A percentile compares a stretch with the other conserved stretches of the same genome.
These are phyloP conservation scores for Crypturellus tataupa DNA, from an alignment of 2,797 vertebrate species.

Conservation along the genomic window DNA sequence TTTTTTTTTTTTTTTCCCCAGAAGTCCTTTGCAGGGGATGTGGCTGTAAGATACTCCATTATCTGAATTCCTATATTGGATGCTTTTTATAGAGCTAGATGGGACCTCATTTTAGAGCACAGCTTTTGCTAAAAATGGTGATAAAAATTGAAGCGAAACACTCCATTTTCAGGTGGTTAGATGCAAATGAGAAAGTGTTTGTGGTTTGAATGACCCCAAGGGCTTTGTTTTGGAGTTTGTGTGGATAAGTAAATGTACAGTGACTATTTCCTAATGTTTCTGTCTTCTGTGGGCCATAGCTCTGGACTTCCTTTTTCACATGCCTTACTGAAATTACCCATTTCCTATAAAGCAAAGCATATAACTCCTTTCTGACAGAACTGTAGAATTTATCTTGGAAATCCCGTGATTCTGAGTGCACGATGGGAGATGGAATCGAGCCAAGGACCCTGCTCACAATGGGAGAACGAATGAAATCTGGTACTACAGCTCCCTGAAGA, in stretches of 20 bases:
- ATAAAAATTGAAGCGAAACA: background rate
- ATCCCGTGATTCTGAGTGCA: background rate
- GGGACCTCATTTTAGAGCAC: rapidly evolving
- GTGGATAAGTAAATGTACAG: background rate
- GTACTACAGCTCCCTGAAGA: conserved; percentile 41
- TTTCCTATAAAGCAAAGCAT: background rate
- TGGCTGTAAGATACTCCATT: background rate
- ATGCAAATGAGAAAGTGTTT: background rate
- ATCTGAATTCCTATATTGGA: background rate
- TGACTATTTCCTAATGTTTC: background rate
- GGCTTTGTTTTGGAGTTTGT: background rate
- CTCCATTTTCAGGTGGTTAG: background rate
- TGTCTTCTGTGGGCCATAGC: background rate
- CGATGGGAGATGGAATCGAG: conserved; percentile 26
- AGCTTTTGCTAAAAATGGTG: background rate
- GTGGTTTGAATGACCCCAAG: background rate
- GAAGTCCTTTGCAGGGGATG: background rate
- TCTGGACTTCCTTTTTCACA: background rate
- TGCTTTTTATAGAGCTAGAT: background rate
- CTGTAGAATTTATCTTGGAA: conserved; percentile 13
- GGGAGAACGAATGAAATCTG: conserved; percentile 48
- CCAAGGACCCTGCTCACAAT: conserved; percentile 24
- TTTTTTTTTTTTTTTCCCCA: too few species aligned
- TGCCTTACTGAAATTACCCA: background rate
- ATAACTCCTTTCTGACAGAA: background rate